Evolutionary conservation across 2,797 vertebrate genomes (phyloP).

Genomic region (Malacoctenus gilli): DNA sequence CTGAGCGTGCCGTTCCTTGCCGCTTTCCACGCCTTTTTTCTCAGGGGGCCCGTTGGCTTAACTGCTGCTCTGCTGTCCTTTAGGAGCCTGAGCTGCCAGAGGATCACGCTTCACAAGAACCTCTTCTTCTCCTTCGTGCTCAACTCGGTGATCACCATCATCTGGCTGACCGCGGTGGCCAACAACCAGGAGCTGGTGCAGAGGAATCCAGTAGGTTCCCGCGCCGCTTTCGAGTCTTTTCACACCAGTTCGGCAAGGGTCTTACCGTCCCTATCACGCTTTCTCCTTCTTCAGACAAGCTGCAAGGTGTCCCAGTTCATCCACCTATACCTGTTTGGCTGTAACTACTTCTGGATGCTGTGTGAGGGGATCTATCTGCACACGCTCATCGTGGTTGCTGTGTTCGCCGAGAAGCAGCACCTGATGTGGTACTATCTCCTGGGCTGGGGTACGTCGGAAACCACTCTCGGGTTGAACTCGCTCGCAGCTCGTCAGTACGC

Average conservation of each 20-base stretch:
- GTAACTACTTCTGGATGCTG: conserved; percentile 99
- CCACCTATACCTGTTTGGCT: conserved; percentile 93
- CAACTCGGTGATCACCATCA: conserved; percentile 94
- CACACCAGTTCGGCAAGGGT: too few relatives aligned
- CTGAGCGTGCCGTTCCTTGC: too few relatives aligned
- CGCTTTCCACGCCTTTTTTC: neutral
- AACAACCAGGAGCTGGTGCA: conserved; percentile 93
- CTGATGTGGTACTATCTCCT: conserved; percentile 97
- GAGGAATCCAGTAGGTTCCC: conserved; percentile 93
- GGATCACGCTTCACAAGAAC: conserved; percentile 98
- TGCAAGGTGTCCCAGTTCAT: conserved; percentile 96
- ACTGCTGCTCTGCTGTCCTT: conserved; percentile 22
- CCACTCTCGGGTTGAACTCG: neutral
- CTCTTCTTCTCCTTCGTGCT: conserved; percentile 96
- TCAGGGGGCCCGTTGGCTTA: neutral
- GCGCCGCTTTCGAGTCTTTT: too few relatives aligned
- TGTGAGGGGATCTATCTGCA: conserved; percentile 98
- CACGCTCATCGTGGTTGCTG: conserved; percentile 96
- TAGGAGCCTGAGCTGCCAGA: conserved; percentile 97
- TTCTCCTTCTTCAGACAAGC: conserved; percentile 80
- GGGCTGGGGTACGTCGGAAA: conserved; percentile 89
- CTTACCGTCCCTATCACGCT: too few relatives aligned
- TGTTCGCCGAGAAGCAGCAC: conserved; percentile 97
- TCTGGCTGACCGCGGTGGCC: conserved; percentile 89
- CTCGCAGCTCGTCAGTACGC: neutral